A percentile compares a stretch with the other conserved stretches of the same genome.
These are phyloP conservation scores for Anas platyrhynchos DNA, from an alignment of 2,113 vertebrate species.

Conservation along the genomic window DNA sequence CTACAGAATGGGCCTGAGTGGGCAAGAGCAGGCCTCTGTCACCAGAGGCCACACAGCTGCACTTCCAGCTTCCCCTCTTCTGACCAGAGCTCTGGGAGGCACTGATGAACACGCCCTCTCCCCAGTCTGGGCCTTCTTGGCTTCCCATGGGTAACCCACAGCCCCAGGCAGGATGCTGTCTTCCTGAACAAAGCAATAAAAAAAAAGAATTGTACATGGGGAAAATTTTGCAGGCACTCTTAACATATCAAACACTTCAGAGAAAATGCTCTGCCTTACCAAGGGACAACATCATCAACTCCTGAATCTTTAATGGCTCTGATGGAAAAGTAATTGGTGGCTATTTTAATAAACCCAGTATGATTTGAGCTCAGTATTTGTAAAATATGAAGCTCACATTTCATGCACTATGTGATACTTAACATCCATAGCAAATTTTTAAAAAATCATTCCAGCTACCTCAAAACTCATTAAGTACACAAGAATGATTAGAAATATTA, in stretches of 20 bases:
- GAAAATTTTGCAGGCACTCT: not conserved
- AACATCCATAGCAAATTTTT: not conserved
- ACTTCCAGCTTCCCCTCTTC: not conserved
- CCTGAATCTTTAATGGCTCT: not conserved
- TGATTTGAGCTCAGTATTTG: not conserved
- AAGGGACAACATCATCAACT: not conserved
- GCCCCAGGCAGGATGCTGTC: not conserved
- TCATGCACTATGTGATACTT: not conserved
- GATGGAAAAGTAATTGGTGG: not conserved
- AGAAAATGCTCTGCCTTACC: not conserved
- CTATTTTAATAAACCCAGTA: not conserved
- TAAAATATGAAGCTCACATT: not conserved
- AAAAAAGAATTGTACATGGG: not conserved
- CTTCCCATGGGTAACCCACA: not conserved
- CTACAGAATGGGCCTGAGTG: not conserved
- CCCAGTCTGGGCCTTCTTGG: not conserved
- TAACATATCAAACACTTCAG: not conserved
- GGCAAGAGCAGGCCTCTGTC: not conserved
- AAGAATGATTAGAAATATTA: not conserved
- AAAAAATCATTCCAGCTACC: not conserved
- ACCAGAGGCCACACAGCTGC: not conserved
- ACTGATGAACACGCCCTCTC: not conserved
- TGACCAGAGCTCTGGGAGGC: not conserved
- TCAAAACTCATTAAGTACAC: not conserved
- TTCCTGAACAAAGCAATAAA: not conserved